Conservation (phyloP, 2,888 invertebrate species). For the Imbricaverruca yamaguchii region DNA sequence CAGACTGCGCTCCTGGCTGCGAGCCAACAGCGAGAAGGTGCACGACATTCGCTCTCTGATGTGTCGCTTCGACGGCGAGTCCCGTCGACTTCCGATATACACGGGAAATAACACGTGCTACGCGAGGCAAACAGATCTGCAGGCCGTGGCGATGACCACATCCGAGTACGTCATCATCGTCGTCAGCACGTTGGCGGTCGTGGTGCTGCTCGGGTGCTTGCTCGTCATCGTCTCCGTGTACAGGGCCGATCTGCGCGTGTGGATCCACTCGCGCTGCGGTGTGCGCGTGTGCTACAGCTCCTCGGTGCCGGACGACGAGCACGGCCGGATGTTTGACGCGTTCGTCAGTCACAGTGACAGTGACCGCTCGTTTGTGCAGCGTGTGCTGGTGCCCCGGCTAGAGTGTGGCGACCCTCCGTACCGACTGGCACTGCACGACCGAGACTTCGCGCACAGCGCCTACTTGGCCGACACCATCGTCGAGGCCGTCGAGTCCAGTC, state of each 20-base stretch:
- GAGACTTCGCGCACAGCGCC: constrained; percentile 61
- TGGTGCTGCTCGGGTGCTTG: constrained; percentile 57
- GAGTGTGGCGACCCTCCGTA: constrained; percentile 71
- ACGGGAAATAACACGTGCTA: constrained; percentile 47
- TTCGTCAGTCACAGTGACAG: constrained; percentile 84
- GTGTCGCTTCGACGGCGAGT: constrained; percentile 23
- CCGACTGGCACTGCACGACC: constrained; percentile 74
- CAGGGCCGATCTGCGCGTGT: constrained; percentile 69
- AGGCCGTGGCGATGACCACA: constrained; percentile 44
- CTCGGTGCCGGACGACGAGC: constrained; percentile 51
- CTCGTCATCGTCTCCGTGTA: constrained; percentile 64
- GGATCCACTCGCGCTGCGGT: constrained; percentile 73
- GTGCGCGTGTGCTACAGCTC: constrained; percentile 72
- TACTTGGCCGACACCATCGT: constrained; percentile 80
- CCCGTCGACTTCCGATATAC: neutral
- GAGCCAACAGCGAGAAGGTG: constrained; percentile 55
- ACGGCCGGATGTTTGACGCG: constrained; percentile 78
- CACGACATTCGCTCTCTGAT: constrained; percentile 62
- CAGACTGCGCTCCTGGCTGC: constrained; percentile 71
- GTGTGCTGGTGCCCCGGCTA: constrained; percentile 69
- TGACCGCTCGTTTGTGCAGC: constrained; percentile 78
- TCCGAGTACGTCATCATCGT: constrained; percentile 68
- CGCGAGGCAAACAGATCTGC: constrained; percentile 29
- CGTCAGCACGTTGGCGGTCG: constrained; percentile 59
- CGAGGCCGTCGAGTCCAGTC: constrained; percentile 75